phyloP scores from a whole-genome alignment of 2,888 invertebrate species.

The Tenthredo livida region DNA sequence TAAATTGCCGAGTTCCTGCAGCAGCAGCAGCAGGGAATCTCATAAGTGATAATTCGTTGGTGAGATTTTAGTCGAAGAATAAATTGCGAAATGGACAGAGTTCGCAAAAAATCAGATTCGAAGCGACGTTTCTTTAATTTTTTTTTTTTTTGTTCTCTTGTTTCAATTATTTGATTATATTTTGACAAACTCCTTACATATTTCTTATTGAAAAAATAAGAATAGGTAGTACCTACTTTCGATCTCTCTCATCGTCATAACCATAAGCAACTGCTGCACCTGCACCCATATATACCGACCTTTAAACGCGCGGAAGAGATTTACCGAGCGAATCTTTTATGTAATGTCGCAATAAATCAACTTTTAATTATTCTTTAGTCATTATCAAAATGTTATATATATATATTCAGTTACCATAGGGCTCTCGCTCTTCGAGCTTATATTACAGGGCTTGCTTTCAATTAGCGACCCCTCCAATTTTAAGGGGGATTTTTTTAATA shows the following conservation, averaged over 20 bases:
- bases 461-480: constrained; percentile 5
- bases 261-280: background rate
- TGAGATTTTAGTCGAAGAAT: background rate
- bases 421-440: background rate
- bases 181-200: too few relatives aligned
- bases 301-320: background rate
- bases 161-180: too few relatives aligned
- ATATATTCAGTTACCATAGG: background rate
- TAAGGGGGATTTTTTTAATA: background rate
- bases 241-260: background rate
- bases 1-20: constrained; percentile 8
- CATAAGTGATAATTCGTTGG: background rate
- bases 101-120: too few relatives aligned
- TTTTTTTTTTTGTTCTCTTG: too few relatives aligned
- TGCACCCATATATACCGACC: background rate
- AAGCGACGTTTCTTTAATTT: too few relatives aligned
- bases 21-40: background rate
- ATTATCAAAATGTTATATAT: constrained; percentile 38
- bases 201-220: background rate
- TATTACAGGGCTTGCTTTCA: constrained; percentile 10
- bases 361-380: constrained; percentile 45
- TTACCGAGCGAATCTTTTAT: constrained; percentile 26
- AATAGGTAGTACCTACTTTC: background rate
- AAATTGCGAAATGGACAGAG: too few relatives aligned
- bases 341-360: constrained; percentile 48